Percentiles rank a stretch among this genome's conserved stretches.
phyloP scores from a whole-genome alignment of 92 coral and sea anemone genomes.

The Porites divaricata region DNA sequence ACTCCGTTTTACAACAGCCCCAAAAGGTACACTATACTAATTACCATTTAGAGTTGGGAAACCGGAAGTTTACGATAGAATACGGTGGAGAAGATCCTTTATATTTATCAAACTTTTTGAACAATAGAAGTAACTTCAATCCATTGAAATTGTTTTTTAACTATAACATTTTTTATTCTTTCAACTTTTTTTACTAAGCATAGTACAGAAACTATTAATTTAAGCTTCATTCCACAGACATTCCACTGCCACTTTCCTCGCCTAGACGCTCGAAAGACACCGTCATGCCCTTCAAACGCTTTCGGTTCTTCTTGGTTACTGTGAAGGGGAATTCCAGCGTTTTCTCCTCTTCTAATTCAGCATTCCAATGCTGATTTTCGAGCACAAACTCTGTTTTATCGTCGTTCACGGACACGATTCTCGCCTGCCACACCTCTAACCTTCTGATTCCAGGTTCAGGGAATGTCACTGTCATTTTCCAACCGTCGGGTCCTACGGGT shows the following conservation, averaged over 20 bases:
- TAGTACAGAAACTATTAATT: too few species aligned
- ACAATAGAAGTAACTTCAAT: too few species aligned
- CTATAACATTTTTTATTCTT: background rate
- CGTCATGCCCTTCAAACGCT: background rate
- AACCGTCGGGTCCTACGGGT: constrained; percentile 41
- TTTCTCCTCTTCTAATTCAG: constrained; percentile 7
- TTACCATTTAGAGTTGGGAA: too few species aligned
- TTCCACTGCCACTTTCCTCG: constrained; percentile 5
- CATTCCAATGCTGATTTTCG: constrained; percentile 34
- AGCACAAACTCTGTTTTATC: constrained; percentile 25
- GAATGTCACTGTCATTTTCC: constrained; percentile 46
- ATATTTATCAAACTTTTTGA: too few species aligned
- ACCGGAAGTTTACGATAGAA: too few species aligned
- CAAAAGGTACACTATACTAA: too few species aligned
- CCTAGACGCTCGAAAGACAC: constrained; percentile 11
- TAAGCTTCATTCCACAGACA: background rate
- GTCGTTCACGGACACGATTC: background rate
- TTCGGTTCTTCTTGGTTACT: background rate
- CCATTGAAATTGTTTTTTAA: too few species aligned
- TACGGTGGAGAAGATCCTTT: too few species aligned
- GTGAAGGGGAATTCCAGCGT: constrained; percentile 12
- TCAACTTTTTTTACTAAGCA: background rate
- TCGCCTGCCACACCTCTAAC: constrained; percentile 37
- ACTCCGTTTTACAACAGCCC: too few species aligned
- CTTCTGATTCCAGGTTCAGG: constrained; percentile 25